These are phyloP conservation scores for Leistus spinibarbis DNA, from an alignment of 2,888 invertebrate genomes.

Conservation along the genomic window DNA sequence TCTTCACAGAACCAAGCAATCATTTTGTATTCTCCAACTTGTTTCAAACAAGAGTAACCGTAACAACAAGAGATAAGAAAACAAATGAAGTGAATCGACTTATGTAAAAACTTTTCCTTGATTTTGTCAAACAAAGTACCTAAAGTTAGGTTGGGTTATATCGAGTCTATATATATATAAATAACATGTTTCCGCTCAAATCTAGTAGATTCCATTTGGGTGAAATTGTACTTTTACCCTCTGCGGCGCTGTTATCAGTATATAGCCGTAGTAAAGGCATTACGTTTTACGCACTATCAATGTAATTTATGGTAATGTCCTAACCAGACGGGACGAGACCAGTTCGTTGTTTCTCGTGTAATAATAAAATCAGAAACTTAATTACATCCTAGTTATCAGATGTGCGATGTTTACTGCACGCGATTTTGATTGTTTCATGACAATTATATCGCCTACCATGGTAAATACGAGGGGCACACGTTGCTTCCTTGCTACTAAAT, in stretches of 20 bases:
- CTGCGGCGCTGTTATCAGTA: background rate
- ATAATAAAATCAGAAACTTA: background rate
- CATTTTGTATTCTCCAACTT: too few relatives aligned
- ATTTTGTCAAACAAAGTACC: background rate
- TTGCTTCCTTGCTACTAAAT: too few relatives aligned
- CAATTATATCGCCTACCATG: background rate
- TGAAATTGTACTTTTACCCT: background rate
- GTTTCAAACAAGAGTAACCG: too few relatives aligned
- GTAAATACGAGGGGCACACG: too few relatives aligned
- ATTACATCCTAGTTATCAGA: conserved; percentile 8
- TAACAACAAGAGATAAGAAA: background rate
- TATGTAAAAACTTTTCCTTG: background rate
- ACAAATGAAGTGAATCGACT: background rate
- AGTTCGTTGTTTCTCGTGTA: background rate
- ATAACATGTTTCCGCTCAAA: background rate
- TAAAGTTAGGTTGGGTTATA: background rate
- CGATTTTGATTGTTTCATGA: conserved; percentile 7
- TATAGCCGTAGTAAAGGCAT: background rate
- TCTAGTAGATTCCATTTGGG: background rate
- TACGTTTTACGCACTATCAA: conserved; percentile 8
- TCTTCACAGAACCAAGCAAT: too few relatives aligned
- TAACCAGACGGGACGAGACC: background rate
- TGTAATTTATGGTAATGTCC: conserved; percentile 1
- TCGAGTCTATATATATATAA: background rate
- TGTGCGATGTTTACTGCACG: background rate